Evolutionary conservation across 2,888 invertebrate genomes (phyloP).

Genomic region (Acleris laterana): DNA sequence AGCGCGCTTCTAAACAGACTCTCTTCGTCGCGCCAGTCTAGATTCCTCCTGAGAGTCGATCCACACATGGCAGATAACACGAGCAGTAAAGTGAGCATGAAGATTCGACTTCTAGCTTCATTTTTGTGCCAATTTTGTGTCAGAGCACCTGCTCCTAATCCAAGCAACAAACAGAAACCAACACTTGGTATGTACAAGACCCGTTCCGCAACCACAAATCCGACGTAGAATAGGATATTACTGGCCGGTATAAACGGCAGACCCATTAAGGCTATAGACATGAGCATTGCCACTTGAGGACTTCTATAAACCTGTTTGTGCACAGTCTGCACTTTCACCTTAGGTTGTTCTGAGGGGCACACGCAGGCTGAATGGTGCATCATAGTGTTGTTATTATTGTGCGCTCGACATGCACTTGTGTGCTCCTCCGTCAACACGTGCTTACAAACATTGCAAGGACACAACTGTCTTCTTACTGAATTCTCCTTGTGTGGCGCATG

Average conservation of each 20-base stretch:
- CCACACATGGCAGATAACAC: conserved; percentile 88
- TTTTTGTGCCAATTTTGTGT: conserved; percentile 74
- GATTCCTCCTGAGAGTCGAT: conserved; percentile 92
- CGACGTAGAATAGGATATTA: conserved; percentile 98
- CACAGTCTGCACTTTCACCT: conserved; percentile 59
- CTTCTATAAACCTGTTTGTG: conserved; percentile 66
- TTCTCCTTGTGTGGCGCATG: conserved; percentile 70
- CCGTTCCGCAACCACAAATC: conserved; percentile 98
- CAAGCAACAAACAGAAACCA: conserved; percentile 95
- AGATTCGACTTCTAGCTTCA: conserved; percentile 69
- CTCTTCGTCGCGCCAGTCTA: conserved; percentile 97
- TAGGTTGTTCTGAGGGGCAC: conserved; percentile 62
- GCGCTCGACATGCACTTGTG: conserved; percentile 87
- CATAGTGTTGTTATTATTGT: conserved; percentile 89
- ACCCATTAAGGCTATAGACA: conserved; percentile 90
- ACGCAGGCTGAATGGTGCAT: conserved; percentile 80
- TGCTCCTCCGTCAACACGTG: conserved; percentile 87
- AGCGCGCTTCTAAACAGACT: conserved; percentile 96
- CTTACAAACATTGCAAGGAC: conserved; percentile 88
- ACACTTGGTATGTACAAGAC: conserved; percentile 98
- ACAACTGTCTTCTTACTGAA: conserved; percentile 71
- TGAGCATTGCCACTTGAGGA: conserved; percentile 78
- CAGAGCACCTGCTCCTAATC: conserved; percentile 86
- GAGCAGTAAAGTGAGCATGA: conserved; percentile 79
- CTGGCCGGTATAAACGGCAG: conserved; percentile 98